Percentiles rank a stretch among this genome's conserved stretches.
Conservation (phyloP, 2,113 vertebrate species). For the Coptodon rendalli region DNA sequence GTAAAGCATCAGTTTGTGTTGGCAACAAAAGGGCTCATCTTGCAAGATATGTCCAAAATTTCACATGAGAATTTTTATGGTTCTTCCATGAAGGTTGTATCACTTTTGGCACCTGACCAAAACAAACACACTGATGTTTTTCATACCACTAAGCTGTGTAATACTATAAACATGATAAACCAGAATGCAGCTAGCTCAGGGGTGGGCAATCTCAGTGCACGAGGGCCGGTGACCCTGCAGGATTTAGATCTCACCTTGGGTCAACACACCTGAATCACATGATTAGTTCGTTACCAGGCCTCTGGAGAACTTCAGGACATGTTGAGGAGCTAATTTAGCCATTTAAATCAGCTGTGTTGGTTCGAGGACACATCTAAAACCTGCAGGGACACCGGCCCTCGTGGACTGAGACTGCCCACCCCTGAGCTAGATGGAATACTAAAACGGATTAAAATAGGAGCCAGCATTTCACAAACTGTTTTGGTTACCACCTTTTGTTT, state of each 20-base stretch:
- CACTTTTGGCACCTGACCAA: background rate
- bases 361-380: too few species aligned
- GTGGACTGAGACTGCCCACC: too few species aligned
- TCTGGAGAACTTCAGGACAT: too few species aligned
- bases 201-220: too few species aligned
- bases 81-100: background rate
- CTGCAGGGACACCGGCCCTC: too few species aligned
- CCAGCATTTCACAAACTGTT: background rate
- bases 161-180: background rate
- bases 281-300: too few species aligned
- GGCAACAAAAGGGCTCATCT: background rate
- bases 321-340: too few species aligned
- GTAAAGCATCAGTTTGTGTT: fast-evolving
- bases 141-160: background rate
- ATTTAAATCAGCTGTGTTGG: too few species aligned
- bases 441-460: fast-evolving
- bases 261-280: too few species aligned
- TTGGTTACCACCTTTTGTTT: background rate
- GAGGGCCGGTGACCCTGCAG: too few species aligned
- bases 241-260: too few species aligned
- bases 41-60: background rate
- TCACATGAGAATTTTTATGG: background rate
- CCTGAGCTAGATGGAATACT: background rate
- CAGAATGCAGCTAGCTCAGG: too few species aligned
- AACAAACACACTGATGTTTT: background rate